phyloP scores from a whole-genome alignment of 2,888 invertebrate species.

The Ectobius pallidus region DNA sequence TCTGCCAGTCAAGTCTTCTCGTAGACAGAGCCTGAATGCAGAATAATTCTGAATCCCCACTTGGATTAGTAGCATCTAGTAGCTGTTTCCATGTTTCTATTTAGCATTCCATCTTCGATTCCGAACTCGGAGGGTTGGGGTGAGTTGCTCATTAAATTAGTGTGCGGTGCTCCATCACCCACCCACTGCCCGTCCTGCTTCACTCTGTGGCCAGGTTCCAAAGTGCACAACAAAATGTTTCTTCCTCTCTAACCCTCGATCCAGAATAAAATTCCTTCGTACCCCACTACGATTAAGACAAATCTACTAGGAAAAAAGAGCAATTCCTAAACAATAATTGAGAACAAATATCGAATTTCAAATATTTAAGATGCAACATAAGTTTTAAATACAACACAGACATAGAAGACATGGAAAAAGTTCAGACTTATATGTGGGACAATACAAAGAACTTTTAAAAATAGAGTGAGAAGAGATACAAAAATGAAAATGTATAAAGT shows the following conservation, averaged over 20 bases:
- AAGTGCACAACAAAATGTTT: not conserved
- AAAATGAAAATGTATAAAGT: too few relatives aligned
- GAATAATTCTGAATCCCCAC: conserved; percentile 19
- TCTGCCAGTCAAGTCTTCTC: not conserved
- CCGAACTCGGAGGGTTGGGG: conserved; percentile 7
- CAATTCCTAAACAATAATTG: too few relatives aligned
- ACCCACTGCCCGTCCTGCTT: not conserved
- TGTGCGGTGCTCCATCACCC: conserved; percentile 13
- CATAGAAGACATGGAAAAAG: too few relatives aligned
- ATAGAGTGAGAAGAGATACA: too few relatives aligned
- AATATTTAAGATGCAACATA: too few relatives aligned
- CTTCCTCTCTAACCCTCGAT: not conserved
- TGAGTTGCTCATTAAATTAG: conserved; percentile 37
- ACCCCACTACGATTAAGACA: too few relatives aligned
- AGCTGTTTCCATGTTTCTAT: conserved; percentile 17
- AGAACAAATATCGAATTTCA: too few relatives aligned
- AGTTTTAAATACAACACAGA: too few relatives aligned
- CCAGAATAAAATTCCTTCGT: too few relatives aligned
- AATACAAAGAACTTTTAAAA: too few relatives aligned
- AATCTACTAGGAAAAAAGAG: too few relatives aligned
- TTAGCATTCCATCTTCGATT: conserved; percentile 39
- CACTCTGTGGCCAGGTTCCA: not conserved
- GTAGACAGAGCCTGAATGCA: not conserved
- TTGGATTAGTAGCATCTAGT: not conserved
- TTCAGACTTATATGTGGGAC: too few relatives aligned